Evolutionary conservation across 2,888 invertebrate species (phyloP), one percentile per base, ranked within the genome.

Genomic region (Dilophus febrilis): DNA sequence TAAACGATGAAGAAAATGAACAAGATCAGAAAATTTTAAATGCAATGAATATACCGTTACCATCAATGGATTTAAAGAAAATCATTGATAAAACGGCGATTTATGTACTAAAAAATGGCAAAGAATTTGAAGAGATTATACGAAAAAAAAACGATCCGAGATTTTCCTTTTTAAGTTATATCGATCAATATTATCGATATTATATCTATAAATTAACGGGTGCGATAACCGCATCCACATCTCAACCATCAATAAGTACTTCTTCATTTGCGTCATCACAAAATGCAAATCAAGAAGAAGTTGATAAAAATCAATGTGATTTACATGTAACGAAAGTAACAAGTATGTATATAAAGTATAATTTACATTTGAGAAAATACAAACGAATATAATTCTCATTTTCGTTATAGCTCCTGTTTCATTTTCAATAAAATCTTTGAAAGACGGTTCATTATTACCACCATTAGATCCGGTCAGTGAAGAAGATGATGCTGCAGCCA

Each of bases 81-180:
- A 84, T 97, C 8, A 84, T 98, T 42, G 91, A 94, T 60, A 92
- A 94, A 62, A 92, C 97, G 77, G 95, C 97, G 1, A 77, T 80
- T 46, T 95, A 95, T 59, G 95, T 98, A 0, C 84, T 88, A 2
- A 87, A 90, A 50, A 95, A 95, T 62, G 98, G 97, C 1, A 74
- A 79, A 40, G 84, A 87, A 51, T 95, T 97, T 56, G 95, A 97
- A 51, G 76, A 80, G 28, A 83, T 87, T 19, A 80, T 88, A 10
- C 77, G 77, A 49, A 74, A 76, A 3, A 87, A 84, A 54, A 78
- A 77, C 39, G 92, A 94, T 57, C 74, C 80, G 1, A 66, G 92
- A 27, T 94, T 97, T 59, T 77, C 77, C 18, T 97, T 97, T 58
- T 63, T 97, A 2, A 73, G 86, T 44, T 66, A 79, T 0, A 70